Conservation (phyloP, 2,888 invertebrate genomes). For the Crematogaster levior region DNA sequence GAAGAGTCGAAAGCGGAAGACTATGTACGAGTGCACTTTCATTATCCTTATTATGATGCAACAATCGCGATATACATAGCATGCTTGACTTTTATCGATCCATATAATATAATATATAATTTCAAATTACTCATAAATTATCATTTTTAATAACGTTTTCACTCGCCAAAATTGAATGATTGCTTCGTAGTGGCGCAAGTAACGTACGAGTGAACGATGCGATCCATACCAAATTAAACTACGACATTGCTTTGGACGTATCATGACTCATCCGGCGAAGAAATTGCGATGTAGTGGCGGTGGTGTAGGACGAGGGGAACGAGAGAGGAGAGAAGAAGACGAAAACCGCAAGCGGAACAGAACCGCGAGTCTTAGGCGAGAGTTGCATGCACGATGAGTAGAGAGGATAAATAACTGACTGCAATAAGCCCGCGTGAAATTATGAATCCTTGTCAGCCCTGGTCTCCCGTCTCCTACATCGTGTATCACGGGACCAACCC, state of each 20-base stretch:
- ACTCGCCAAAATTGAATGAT: slow-evolving; percentile 50
- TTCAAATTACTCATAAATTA: slow-evolving; percentile 59
- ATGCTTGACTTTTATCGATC: too few species aligned
- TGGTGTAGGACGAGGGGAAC: slow-evolving; percentile 1
- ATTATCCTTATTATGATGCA: slow-evolving; percentile 12
- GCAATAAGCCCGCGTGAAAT: slow-evolving; percentile 83
- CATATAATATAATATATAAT: too few species aligned
- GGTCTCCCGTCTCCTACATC: slow-evolving; percentile 66
- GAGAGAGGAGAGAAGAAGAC: slow-evolving; percentile 39
- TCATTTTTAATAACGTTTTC: slow-evolving; percentile 18
- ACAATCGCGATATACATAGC: too few species aligned
- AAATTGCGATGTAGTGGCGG: slow-evolving; percentile 22
- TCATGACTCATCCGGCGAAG: slow-evolving; percentile 62
- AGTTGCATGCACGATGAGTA: slow-evolving; percentile 81
- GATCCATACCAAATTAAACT: slow-evolving; percentile 57
- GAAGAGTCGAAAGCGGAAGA: slow-evolving; percentile 1
- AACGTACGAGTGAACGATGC: slow-evolving; percentile 47
- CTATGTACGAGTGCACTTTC: not conserved
- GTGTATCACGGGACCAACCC: slow-evolving; percentile 67
- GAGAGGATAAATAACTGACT: slow-evolving; percentile 81
- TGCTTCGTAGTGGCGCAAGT: slow-evolving; percentile 63
- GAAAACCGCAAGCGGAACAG: slow-evolving; percentile 56
- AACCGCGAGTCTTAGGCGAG: slow-evolving; percentile 70
- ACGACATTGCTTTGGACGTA: slow-evolving; percentile 47
- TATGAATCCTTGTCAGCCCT: slow-evolving; percentile 80